Conservation (phyloP, 2,113 vertebrate species). For the Geothlypis trichas region DNA sequence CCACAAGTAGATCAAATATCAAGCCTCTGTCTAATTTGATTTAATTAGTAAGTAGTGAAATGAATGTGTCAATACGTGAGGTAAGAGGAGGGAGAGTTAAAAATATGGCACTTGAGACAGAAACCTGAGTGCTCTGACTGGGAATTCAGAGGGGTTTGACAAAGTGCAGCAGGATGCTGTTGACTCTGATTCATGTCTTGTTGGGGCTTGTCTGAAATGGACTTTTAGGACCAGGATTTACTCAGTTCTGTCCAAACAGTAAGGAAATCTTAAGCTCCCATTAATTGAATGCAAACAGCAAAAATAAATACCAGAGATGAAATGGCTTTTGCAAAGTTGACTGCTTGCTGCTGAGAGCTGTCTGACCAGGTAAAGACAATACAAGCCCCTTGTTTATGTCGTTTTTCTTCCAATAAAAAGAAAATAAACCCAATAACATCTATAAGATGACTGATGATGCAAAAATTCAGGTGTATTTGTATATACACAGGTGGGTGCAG, state of each 20-base stretch:
- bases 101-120: background rate
- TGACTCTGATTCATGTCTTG: background rate
- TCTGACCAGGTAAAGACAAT: background rate
- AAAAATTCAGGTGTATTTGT: background rate
- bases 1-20: background rate
- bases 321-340: background rate
- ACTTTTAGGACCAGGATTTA: background rate
- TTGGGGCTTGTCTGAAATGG: background rate
- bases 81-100: background rate
- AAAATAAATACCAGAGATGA: background rate
- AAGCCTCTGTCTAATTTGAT: background rate
- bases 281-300: background rate
- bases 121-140: background rate
- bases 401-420: background rate
- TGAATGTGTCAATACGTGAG: background rate
- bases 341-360: background rate
- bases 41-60: slow-evolving; percentile 9
- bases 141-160: background rate
- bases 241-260: background rate
- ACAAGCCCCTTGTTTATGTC: background rate
- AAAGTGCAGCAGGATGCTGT: background rate
- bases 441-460: background rate
- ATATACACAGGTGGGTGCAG: background rate
- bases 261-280: background rate
- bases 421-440: background rate